Conservation (phyloP, 2,113 vertebrate species). For the Lanius ludovicianus region DNA sequence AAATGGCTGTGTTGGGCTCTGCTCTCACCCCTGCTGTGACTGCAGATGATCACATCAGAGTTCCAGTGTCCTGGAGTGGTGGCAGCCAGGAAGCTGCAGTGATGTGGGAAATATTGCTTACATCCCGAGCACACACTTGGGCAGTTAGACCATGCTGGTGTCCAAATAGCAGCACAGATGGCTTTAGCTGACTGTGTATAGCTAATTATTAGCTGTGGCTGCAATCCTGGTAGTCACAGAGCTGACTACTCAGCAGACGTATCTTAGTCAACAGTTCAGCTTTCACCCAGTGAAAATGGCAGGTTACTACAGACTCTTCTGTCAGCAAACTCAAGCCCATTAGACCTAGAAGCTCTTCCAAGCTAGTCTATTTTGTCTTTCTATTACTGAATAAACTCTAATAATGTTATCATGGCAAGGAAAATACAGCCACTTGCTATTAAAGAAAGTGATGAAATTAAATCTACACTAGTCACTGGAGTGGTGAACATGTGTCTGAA, state of each 20-base stretch:
- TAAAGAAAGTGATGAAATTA: slow-evolving; percentile 20
- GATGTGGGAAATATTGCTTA: neutral
- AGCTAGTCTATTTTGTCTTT: neutral
- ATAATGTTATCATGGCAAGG: neutral
- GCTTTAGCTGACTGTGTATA: neutral
- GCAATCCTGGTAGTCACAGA: neutral
- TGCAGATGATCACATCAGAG: neutral
- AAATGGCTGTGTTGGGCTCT: neutral
- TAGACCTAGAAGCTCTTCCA: neutral
- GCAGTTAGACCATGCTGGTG: neutral
- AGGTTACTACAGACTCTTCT: neutral
- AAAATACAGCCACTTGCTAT: neutral
- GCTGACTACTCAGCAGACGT: neutral
- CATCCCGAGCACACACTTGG: neutral
- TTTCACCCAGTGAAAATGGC: neutral
- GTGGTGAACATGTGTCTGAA: neutral
- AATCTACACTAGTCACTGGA: neutral
- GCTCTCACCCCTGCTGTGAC: neutral
- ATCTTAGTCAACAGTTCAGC: neutral
- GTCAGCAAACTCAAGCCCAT: neutral
- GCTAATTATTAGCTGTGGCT: neutral
- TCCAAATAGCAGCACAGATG: neutral
- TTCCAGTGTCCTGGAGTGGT: neutral
- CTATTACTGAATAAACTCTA: neutral
- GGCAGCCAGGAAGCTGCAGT: neutral